Percentiles rank a stretch among this genome's conserved stretches.
Conservation (phyloP, 2,113 vertebrate genomes). For the Amblyornis subalaris region DNA sequence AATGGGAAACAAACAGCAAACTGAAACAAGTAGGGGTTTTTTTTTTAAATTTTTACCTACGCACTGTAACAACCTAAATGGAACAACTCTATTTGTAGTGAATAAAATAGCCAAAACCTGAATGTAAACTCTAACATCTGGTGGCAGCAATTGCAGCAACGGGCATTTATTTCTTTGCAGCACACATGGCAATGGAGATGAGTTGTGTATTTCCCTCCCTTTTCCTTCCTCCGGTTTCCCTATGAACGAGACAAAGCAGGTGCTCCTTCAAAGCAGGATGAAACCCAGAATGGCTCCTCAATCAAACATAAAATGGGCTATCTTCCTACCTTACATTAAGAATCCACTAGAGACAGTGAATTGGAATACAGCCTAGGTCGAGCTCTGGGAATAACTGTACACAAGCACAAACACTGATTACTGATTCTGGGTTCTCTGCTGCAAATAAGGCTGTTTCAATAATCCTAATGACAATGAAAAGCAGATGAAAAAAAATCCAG, state of each 20-base stretch:
- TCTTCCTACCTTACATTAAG: background rate
- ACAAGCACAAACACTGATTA: constrained; percentile 10
- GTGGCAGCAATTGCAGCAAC: background rate
- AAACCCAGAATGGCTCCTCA: background rate
- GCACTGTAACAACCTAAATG: background rate
- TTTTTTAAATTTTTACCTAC: background rate
- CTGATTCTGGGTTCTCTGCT: background rate
- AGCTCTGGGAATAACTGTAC: background rate
- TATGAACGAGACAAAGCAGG: background rate
- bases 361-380: background rate
- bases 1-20: background rate
- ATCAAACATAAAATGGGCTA: background rate
- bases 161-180: background rate
- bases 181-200: fast-evolving
- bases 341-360: background rate
- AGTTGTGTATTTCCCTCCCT: background rate
- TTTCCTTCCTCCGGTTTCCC: background rate
- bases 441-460: constrained; percentile 7
- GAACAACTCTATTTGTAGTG: background rate
- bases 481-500: background rate
- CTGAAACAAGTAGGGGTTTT: background rate
- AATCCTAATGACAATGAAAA: constrained; percentile 26
- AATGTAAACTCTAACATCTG: background rate
- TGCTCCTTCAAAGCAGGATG: background rate
- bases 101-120: background rate